phyloP scores from a whole-genome alignment of 2,113 vertebrate genomes.

The Passer domesticus region DNA sequence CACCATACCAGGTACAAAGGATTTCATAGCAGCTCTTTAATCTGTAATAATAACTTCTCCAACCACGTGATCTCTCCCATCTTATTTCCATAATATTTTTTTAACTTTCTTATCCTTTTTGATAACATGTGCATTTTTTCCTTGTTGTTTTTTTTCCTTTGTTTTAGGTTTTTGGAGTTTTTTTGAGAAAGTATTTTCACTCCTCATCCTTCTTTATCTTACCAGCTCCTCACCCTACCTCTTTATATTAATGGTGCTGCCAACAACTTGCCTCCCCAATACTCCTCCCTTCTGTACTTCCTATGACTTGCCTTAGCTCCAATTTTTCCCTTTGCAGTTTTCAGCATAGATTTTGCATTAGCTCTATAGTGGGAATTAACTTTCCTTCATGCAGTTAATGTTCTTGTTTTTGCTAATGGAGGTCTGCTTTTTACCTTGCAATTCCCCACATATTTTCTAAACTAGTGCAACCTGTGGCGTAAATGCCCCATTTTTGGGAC shows the following conservation, averaged over 20 bases:
- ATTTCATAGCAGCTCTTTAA: slow-evolving; percentile 44
- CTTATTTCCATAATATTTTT: slow-evolving; percentile 37
- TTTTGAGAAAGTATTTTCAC: neutral
- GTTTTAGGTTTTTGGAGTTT: neutral
- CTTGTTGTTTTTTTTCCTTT: neutral
- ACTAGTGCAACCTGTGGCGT: neutral
- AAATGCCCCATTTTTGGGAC: neutral
- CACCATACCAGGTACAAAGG: slow-evolving; percentile 40
- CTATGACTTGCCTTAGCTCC: neutral
- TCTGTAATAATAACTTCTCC: slow-evolving; percentile 33
- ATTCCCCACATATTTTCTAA: neutral
- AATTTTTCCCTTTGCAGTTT: neutral
- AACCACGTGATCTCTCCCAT: neutral
- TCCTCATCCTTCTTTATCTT: neutral
- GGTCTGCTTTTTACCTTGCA: neutral
- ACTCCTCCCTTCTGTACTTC: neutral
- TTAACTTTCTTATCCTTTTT: slow-evolving; percentile 36
- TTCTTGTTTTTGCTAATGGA: neutral
- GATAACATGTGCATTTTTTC: neutral
- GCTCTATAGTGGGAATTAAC: slow-evolving; percentile 8
- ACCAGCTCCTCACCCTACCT: neutral
- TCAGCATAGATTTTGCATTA: neutral
- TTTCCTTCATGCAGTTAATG: slow-evolving; percentile 24
- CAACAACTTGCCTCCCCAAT: neutral
- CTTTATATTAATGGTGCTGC: neutral